Evolutionary conservation across 1,140 invertebrate genomes (phyloP), one percentile per base, ranked within the genome.

Genomic region (Drosophila albomicans): DNA sequence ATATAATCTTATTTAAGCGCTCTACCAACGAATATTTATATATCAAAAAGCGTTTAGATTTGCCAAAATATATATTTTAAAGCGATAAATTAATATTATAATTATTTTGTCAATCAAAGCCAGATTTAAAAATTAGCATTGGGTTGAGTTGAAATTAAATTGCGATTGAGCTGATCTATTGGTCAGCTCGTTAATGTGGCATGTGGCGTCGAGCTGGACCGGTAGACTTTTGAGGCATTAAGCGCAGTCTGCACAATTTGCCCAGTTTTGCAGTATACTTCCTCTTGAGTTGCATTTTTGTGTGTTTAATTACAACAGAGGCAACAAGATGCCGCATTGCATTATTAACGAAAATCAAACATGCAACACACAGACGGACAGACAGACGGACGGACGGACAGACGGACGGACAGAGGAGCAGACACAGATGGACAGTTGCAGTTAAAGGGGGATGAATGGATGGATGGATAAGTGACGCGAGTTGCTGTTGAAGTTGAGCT

Each of bases 261-360:
- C 54, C 28, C 28, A 59, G 54, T 67, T 66, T 58, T 35, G 38
- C 48, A 57, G 28, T 56, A 62, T 41, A 65, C 73, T 76, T 76
- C 73, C 73, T 71, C 68, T 76, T 51, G 35, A 38, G 46, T 46
- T 45, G 73, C 66, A 75, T 62, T 75, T 63, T 28, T 63, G 72
- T 52, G 35, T 32, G 30, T 32, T 72, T 76, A 72, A 76, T 76
- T 76, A 61, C 73, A 71, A 76, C 49, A 52, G 54, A 71, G 84
- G 58, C 71, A 77, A 65, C 28, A 54, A 54, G 51, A 52, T 52
- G 51, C 25, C 28, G 82, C 82, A 82, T 85, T 85, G 81, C 81
- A 85, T 85, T 85, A 85, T 85, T 85, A 85, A 66, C 69, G 13
- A 35, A 87, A 82, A 88, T 87, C 69, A 82, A 87, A 88, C 76